Evolutionary conservation across 1,140 invertebrate species (phyloP), one percentile per base, ranked within the genome.

Genomic region (Schlechtendalia chinensis): DNA sequence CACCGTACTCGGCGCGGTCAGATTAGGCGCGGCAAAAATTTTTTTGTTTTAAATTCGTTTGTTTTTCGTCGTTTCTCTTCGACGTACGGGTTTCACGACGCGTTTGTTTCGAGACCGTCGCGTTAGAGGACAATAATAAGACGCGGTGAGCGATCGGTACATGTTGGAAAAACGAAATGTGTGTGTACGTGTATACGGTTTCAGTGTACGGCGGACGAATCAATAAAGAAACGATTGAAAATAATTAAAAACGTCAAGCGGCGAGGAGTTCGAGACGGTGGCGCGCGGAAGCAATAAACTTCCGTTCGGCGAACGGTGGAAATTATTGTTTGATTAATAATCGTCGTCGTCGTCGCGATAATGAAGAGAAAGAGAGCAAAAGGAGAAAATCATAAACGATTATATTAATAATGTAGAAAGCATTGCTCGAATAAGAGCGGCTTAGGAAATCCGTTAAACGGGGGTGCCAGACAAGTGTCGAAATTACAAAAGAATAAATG

Each of bases 401-500:
- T 67, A 67, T 45, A 12, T 6, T 27, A 22, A 67, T 67, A 47
- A 67, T 47, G 65, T 69, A 47, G 32, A 39, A 39, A 39, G 32
- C 8, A 39, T 39, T n/a, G 47, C 22, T 14, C n/a, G n/a, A 14
- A 47, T 22, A 24, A 22, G 39, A 69, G 63, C 39, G 50, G 67
- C 24, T 71, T n/a, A 16, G 53, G 27, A 53, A 53, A 53, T 50
- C 45, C 22, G 6, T 22, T 16, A 53, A 19, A 19, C 4, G 19
- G 67, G 67, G 45, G 16, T 24, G 67, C n/a, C n/a, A 16, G 65
- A 69, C 39, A 71, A 53, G 47, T 71, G 16, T 16, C 67, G 67
- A 53, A 71, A 71, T 71, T 27, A 71, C 24, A 71, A 71, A 12
- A 5, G 16, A 53, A 71, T 71, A 71, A 71, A 71, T 53, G 47